These are phyloP conservation scores for Alaudala cheleensis DNA, from an alignment of 2,113 vertebrate genomes.

Conservation along the genomic window DNA sequence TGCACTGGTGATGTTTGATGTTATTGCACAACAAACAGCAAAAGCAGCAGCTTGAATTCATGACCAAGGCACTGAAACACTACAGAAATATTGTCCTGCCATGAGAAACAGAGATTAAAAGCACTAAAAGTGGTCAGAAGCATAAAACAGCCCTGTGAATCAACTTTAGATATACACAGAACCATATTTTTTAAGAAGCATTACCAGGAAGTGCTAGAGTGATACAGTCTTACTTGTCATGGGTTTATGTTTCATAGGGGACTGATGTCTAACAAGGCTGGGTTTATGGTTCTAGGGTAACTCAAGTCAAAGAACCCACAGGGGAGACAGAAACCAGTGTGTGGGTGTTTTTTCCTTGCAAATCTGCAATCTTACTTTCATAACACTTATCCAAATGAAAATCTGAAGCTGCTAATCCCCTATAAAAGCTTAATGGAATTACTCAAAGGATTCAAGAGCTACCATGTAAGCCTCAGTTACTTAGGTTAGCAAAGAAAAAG, in stretches of 20 bases:
- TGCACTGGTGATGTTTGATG: background rate
- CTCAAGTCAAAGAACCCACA: background rate
- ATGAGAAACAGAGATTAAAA: background rate
- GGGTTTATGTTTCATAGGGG: background rate
- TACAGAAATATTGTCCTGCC: background rate
- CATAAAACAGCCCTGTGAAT: background rate
- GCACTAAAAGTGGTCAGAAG: background rate
- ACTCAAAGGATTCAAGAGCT: constrained; percentile 10
- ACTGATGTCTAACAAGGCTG: rapidly evolving
- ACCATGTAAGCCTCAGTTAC: background rate
- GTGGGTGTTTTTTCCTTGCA: background rate
- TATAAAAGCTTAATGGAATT: constrained; percentile 46
- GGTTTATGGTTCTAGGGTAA: background rate
- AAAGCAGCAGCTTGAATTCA: background rate
- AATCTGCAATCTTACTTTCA: constrained; percentile 17
- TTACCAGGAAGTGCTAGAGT: background rate
- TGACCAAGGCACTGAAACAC: background rate
- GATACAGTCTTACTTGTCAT: background rate
- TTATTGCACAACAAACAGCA: background rate
- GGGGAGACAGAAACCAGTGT: background rate
- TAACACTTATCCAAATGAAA: constrained; percentile 45
- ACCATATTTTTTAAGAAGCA: background rate
- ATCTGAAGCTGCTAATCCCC: constrained; percentile 31
- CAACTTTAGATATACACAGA: background rate
- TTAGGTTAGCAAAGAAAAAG: background rate